Percentiles rank a stretch among this genome's conserved stretches.
These are phyloP conservation scores for Antechinus stuartii DNA, from an alignment of 2,113 vertebrate species.

Conservation along the genomic window DNA sequence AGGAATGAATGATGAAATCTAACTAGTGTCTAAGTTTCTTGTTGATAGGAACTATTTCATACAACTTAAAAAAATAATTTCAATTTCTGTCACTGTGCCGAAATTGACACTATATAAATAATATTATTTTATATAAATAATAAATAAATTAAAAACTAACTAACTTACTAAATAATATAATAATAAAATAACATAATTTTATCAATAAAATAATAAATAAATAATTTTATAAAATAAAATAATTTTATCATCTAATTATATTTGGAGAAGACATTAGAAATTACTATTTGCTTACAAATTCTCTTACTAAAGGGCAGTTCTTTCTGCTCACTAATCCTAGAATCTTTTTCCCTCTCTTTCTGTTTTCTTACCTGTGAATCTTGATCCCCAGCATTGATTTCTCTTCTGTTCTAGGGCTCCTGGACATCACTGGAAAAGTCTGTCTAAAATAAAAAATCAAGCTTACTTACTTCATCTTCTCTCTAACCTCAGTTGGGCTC, in stretches of 20 bases:
- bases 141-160: too few species aligned
- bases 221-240: neutral
- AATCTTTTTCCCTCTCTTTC: neutral
- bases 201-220: too few species aligned
- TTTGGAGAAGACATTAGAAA: neutral
- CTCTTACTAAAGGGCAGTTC: neutral
- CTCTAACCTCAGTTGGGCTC: neutral
- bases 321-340: neutral
- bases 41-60: neutral
- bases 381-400: neutral
- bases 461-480: neutral
- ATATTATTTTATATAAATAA: too few species aligned
- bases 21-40: neutral
- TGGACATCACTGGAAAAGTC: neutral
- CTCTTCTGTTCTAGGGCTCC: neutral
- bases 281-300: neutral
- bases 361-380: neutral
- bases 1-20: neutral
- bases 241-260: neutral
- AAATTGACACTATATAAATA: neutral
- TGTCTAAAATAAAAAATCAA: neutral
- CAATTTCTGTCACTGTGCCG: neutral
- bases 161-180: too few species aligned
- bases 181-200: too few species aligned
- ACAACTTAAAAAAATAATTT: neutral